phyloP scores from a whole-genome alignment of 2,113 vertebrate genomes.

The Echinops telfairi region DNA sequence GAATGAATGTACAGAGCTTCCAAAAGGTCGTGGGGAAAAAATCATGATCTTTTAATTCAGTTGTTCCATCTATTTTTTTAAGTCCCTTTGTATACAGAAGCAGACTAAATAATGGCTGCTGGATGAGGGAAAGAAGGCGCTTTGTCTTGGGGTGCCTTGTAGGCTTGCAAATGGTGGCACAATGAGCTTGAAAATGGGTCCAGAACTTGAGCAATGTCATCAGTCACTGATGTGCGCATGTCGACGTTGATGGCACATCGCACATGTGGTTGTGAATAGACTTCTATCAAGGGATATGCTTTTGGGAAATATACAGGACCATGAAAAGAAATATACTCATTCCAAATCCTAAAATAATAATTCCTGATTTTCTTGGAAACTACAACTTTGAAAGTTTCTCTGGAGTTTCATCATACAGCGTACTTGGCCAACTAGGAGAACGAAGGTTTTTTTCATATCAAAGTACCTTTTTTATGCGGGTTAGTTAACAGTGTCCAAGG shows the following conservation, averaged over 20 bases:
- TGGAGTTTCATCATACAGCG: background rate
- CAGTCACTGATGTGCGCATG: background rate
- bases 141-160: no score
- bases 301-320: background rate
- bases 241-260: background rate
- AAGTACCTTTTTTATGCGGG: conserved; percentile 67
- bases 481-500: conserved; percentile 13
- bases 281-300: background rate
- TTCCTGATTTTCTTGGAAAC: conserved; percentile 13
- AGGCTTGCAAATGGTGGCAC: no score
- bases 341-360: background rate
- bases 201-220: no score
- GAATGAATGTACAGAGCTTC: no score
- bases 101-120: no score
- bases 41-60: no score
- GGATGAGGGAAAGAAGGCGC: no score
- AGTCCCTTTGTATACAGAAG: no score
- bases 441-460: background rate
- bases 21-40: no score
- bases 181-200: no score
- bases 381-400: conserved; percentile 35
- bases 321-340: background rate
- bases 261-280: background rate
- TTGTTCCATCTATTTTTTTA: no score
- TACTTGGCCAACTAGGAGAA: background rate